phyloP scores from a whole-genome alignment of 1,140 invertebrate species.

The Acromyrmex charruanus region DNA sequence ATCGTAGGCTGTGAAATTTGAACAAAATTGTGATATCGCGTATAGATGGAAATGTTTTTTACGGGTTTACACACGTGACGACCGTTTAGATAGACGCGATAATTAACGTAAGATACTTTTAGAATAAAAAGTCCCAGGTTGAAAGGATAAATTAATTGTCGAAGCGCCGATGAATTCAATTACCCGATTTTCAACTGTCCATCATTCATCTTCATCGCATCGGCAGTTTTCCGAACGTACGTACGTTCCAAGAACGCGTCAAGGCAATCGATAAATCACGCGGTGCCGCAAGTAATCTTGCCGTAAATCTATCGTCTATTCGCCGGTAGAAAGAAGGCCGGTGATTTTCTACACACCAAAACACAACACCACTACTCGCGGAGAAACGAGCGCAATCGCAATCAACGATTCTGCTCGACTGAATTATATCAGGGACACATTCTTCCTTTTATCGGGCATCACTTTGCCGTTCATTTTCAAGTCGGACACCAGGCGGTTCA shows the following conservation, averaged over 20 bases:
- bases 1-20: background rate
- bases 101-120: background rate
- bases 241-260: constrained; percentile 49
- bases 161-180: constrained; percentile 34
- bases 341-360: constrained; percentile 23
- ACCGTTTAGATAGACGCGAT: background rate
- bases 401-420: constrained; percentile 11
- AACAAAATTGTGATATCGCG: background rate
- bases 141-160: constrained; percentile 34
- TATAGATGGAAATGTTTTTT: background rate
- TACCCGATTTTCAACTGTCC: constrained; percentile 42
- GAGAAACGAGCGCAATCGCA: constrained; percentile 26
- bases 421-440: constrained; percentile 40
- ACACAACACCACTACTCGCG: background rate
- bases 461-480: constrained; percentile 14
- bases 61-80: background rate
- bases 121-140: background rate
- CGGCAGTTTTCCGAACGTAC: constrained; percentile 44
- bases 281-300: constrained; percentile 38
- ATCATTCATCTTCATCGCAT: constrained; percentile 41
- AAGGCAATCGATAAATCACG: constrained; percentile 57
- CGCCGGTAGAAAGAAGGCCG: constrained; percentile 38
- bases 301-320: constrained; percentile 53
- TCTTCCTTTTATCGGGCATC: constrained; percentile 24
- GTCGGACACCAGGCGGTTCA: background rate